Percentiles rank a stretch among this genome's conserved stretches.
These are phyloP conservation scores for Noctua pronuba DNA, from an alignment of 2,888 invertebrate species.

Conservation along the genomic window DNA sequence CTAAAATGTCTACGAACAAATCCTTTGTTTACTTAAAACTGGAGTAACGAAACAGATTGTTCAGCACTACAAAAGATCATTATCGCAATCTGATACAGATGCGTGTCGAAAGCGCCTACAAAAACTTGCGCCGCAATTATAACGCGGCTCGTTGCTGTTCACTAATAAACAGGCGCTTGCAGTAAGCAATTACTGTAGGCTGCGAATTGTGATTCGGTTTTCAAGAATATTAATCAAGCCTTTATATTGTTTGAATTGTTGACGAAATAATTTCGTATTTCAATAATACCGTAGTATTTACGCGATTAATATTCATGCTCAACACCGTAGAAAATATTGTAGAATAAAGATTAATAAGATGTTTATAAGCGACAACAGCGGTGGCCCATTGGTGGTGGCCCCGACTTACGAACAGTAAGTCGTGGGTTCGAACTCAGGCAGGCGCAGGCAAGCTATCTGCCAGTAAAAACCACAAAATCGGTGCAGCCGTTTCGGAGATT, in stretches of 20 bases:
- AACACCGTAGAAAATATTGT: neutral
- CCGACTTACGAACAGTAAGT: too few species aligned
- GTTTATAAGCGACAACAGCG: neutral
- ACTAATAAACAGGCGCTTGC: slow-evolving; percentile 57
- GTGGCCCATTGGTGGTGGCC: too few species aligned
- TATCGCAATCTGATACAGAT: slow-evolving; percentile 49
- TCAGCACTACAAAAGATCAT: slow-evolving; percentile 38
- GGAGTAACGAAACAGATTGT: slow-evolving; percentile 36
- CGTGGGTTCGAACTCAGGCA: too few species aligned
- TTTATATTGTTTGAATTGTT: slow-evolving; percentile 31
- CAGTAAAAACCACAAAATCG: too few species aligned
- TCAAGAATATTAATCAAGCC: slow-evolving; percentile 42
- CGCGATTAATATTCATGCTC: neutral
- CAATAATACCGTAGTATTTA: neutral
- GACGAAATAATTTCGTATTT: slow-evolving; percentile 20
- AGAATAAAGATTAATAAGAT: neutral
- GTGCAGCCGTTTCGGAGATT: too few species aligned
- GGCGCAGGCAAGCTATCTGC: too few species aligned
- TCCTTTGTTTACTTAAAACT: slow-evolving; percentile 19
- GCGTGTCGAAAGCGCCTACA: slow-evolving; percentile 54
- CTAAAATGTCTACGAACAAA: neutral
- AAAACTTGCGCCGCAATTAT: slow-evolving; percentile 60
- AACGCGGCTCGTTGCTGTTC: slow-evolving; percentile 45
- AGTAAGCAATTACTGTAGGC: slow-evolving; percentile 46
- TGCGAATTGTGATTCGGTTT: slow-evolving; percentile 42